Evolutionary conservation across 2,888 invertebrate genomes (phyloP).

Genomic region (Megaustenia siamemsis): DNA sequence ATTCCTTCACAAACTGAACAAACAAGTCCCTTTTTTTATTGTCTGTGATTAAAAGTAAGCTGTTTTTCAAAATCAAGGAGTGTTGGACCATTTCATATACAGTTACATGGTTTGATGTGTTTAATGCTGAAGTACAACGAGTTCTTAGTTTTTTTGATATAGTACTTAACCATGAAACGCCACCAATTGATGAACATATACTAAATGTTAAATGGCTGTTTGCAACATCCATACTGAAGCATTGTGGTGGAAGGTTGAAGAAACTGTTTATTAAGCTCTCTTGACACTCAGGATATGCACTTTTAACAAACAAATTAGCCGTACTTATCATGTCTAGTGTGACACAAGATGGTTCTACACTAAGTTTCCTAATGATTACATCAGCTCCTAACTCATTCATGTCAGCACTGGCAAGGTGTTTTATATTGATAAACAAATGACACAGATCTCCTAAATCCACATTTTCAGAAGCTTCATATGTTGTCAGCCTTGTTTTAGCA

Average conservation of each 20-base stretch:
- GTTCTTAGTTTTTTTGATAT: neutral
- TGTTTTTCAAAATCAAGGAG: neutral
- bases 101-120: neutral
- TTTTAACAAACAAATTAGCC: neutral
- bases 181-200: neutral
- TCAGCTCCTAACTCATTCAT: neutral
- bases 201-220: conserved; percentile 2
- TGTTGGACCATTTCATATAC: neutral
- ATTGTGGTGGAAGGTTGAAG: neutral
- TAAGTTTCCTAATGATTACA: neutral
- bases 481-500: neutral
- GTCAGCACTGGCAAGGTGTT: neutral
- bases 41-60: neutral
- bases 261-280: neutral
- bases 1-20: conserved; percentile 13
- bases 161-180: neutral
- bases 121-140: neutral
- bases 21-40: neutral
- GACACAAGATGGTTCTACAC: neutral
- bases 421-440: neutral
- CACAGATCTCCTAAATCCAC: conserved; percentile 27
- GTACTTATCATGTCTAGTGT: neutral
- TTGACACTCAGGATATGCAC: neutral
- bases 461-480: neutral
- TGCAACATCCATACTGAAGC: conserved; percentile 2